Evolutionary conservation across 2,888 invertebrate genomes (phyloP), one percentile per base, ranked within the genome.

Genomic region (Amiota minor): DNA sequence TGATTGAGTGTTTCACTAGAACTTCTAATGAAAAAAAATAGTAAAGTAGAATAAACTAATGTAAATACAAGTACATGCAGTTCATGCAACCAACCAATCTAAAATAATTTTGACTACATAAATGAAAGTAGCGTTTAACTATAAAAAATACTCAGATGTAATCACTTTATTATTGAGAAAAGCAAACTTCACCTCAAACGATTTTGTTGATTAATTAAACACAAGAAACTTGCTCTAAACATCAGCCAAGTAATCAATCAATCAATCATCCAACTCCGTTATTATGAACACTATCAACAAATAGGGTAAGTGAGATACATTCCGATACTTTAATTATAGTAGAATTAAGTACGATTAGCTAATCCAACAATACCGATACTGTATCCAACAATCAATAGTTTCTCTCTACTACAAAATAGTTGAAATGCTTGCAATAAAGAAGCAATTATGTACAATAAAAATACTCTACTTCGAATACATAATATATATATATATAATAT

Each of bases 101-200:
- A 14, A 65, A 46, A 46, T 35, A 20, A 65, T 65, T 47, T 68
- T 68, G 67, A 68, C 67, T 68, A 68, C 67, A 68, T 68, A 68
- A 18, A 53, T 53, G 18, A 59, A 59, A 59, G 1, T 16, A 14
- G 9, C 14, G 53, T 16, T 1, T 53, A 59, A 20, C 35, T 47
- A 46, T 65, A 10, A 65, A 65, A 65, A 59, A 47, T 47, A 65
- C 10, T 65, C 16, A 18, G 16, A 47, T 49, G 35, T 16, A 65
- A 45, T 4, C 18, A 65, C 16, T 23, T 12, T 46, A 68, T 53
- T n/a, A 53, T 50, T 35, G 35, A 35, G 35, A 23, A 68, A n/a
- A 49, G 18, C 6, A 23, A 68, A 23, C 14, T 16, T 35, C 35
- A 35, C 35, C 6, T 35, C 35, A 18, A 68, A 23, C 50, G 35